Evolutionary conservation across 2,888 invertebrate species (phyloP), one percentile per base, ranked within the genome.

Genomic region (Noctua janthe): DNA sequence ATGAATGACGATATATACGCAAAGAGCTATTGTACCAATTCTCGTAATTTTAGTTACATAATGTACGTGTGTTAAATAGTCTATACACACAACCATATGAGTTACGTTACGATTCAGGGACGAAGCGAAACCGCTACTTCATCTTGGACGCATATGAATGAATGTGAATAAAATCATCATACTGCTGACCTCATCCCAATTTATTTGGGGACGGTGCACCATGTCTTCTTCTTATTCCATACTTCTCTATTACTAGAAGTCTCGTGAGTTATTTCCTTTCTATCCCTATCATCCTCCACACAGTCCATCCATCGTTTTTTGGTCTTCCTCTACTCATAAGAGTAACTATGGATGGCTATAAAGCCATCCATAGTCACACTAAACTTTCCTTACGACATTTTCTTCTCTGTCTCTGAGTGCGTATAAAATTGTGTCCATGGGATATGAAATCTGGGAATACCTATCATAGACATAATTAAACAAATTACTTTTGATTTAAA

Each of bases 1-100:
- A 82, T 29, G n/a, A n/a, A 43, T 64, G 49, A 20, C 51, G 11
- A 29, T 47, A 74, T 23, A 54, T 23, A 54, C 20, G 23, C 29
- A 49, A 39, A 56, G 13, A 56, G 39, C 54, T 15, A 49, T 56
- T 82, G 66, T 66, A 29, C 17, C 54, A 47, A 47, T 80, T 79
- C 74, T 51, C 20, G 35, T 82, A n/a, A 62, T 62, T 62, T 43
- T 17, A 71, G 47, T 80, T 17, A 23, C 35, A 62, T 74, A 73
- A 43, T 62, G 1, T 20, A 43, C 1, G 49, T 39, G 5, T 56
- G n/a, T 11, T 54, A 43, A 29, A 23, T 80, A 35, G 51, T 35
- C 15, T 35, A 35, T 62, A 10, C 75, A 43, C n/a, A 49, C 15
- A 20, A 49, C 10, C 49, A n/a, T 76, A 59, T 59, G 3, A 8